Percentiles rank a stretch among this genome's conserved stretches.
phyloP scores from a whole-genome alignment of 2,797 vertebrate species.

The Lophotriccus pileatus region DNA sequence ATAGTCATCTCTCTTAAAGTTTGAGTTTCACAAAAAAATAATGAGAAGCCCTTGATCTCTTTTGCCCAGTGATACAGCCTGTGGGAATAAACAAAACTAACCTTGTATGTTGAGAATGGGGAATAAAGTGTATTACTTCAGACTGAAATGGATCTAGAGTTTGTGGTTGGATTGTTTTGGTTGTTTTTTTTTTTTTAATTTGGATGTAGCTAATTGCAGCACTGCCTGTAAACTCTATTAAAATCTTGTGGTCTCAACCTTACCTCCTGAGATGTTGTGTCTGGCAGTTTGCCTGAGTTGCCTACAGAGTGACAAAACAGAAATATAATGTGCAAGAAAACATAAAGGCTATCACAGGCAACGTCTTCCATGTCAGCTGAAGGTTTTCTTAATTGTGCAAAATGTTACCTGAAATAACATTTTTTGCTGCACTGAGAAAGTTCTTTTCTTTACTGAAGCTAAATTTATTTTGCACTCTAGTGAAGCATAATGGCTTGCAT shows the following conservation, averaged over 20 bases:
- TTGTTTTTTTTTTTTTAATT: not conserved
- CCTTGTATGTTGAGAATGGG: not conserved
- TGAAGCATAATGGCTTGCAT: not conserved
- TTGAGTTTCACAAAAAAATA: constrained; percentile 53
- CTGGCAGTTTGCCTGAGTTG: constrained; percentile 24
- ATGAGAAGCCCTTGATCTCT: constrained; percentile 47
- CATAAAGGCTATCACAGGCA: not conserved
- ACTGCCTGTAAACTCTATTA: not conserved
- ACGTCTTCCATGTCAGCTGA: not conserved
- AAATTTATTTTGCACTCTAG: not conserved
- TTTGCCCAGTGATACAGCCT: constrained; percentile 15
- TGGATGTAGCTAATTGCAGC: constrained; percentile 6
- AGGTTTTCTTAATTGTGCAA: not conserved
- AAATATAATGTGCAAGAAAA: not conserved
- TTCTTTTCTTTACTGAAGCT: not conserved
- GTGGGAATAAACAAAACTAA: constrained; percentile 14
- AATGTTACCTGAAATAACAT: not conserved
- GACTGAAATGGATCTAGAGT: not conserved
- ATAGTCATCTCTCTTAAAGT: constrained; percentile 29
- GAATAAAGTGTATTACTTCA: not conserved
- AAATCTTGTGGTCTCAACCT: not conserved
- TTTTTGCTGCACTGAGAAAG: not conserved
- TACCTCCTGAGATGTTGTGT: not conserved
- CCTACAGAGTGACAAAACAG: not conserved
- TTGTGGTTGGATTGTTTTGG: not conserved